Conservation (phyloP, 2,113 vertebrate species). For the Piaya cayana region DNA sequence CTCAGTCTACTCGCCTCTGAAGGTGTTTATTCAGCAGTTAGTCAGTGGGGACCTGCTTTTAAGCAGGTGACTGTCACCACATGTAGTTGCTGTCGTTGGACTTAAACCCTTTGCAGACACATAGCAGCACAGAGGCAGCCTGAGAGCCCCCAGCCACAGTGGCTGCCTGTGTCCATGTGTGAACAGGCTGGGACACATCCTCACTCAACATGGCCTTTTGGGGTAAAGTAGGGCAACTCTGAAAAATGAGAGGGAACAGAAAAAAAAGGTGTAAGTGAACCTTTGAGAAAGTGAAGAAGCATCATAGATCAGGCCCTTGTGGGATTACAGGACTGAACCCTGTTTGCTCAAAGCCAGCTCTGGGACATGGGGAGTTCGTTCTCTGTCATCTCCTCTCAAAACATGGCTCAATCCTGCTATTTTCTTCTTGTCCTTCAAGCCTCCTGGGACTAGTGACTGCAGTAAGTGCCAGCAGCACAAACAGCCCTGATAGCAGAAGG, state of each 20-base stretch:
- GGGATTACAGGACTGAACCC: not conserved
- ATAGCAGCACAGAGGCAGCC: accelerated
- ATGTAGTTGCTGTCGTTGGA: not conserved
- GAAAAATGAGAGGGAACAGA: not conserved
- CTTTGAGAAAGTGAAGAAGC: not conserved
- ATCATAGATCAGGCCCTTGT: not conserved
- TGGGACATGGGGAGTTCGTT: not conserved
- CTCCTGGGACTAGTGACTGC: not conserved
- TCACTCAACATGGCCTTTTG: accelerated
- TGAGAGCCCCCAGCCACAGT: not conserved
- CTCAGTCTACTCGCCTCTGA: not conserved
- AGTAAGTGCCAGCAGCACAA: not conserved
- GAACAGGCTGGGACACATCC: not conserved
- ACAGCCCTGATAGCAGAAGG: not conserved
- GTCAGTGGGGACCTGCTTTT: not conserved
- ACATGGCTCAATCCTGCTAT: not conserved
- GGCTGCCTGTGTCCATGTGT: accelerated
- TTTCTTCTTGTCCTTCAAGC: not conserved
- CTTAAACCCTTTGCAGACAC: not conserved
- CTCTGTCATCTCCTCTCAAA: not conserved
- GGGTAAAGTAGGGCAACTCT: not conserved
- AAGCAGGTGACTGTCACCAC: not conserved
- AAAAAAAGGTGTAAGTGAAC: not conserved
- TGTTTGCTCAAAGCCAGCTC: not conserved
- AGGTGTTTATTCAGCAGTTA: not conserved